Conservation (phyloP, 2,797 vertebrate genomes). For the Pseudopleuronectes americanus region DNA sequence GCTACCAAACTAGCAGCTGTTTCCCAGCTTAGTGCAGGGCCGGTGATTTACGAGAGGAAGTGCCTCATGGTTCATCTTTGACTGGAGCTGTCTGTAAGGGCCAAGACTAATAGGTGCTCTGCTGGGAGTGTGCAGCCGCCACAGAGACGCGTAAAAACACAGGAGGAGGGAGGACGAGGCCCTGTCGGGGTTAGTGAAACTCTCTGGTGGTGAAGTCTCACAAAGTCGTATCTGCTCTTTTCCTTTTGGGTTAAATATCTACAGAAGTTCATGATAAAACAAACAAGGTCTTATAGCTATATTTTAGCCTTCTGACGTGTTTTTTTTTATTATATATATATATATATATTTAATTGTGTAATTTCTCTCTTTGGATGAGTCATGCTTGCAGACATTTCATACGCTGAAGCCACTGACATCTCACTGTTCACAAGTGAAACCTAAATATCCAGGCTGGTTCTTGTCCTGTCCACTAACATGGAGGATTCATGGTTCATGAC, state of each 20-base stretch:
- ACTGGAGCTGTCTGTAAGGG: slow-evolving; percentile 80
- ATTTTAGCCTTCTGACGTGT: no score
- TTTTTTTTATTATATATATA: no score
- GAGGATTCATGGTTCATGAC: no score
- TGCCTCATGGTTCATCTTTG: slow-evolving; percentile 83
- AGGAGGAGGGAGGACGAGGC: slow-evolving; percentile 26
- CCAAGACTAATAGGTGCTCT: slow-evolving; percentile 79
- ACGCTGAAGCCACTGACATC: no score
- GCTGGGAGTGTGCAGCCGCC: slow-evolving; percentile 77
- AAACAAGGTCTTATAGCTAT: no score
- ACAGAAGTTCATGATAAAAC: background rate
- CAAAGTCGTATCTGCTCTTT: background rate
- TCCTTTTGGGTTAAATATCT: background rate
- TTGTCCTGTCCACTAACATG: no score
- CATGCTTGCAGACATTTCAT: no score
- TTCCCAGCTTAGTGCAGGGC: slow-evolving; percentile 94
- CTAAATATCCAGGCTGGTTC: no score
- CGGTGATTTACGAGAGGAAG: slow-evolving; percentile 91
- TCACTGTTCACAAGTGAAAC: no score
- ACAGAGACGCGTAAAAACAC: slow-evolving; percentile 75
- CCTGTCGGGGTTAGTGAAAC: background rate
- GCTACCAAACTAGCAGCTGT: slow-evolving; percentile 90
- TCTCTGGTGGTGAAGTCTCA: background rate
- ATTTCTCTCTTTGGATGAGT: no score
- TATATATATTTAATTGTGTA: no score